Percentiles rank a stretch among this genome's conserved stretches.
phyloP scores from a whole-genome alignment of 2,797 vertebrate genomes.

The Siniperca undulata region DNA sequence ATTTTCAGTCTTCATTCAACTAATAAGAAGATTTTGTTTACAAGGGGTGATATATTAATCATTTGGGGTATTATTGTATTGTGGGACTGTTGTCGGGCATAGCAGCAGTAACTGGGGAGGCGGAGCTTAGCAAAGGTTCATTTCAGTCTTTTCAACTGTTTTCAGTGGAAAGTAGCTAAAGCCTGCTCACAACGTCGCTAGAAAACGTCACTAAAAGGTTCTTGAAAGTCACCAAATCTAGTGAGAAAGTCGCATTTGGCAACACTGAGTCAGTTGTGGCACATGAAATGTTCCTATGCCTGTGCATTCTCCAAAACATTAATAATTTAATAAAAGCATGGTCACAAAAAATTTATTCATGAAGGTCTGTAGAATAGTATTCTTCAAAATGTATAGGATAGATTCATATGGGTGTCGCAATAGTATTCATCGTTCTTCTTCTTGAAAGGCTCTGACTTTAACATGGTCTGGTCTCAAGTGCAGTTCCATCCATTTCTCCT shows the following conservation, averaged over 20 bases:
- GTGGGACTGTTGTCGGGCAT: too few species aligned
- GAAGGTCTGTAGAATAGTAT: background rate
- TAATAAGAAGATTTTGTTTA: too few species aligned
- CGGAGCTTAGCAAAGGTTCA: background rate
- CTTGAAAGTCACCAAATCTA: background rate
- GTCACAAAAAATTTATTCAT: background rate
- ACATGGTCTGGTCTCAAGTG: background rate
- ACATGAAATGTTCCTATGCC: background rate
- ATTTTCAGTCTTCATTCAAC: too few species aligned
- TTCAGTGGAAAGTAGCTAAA: background rate
- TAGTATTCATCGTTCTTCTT: background rate
- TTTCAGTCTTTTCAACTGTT: background rate
- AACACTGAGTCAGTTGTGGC: background rate
- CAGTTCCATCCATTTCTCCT: background rate
- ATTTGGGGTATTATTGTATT: too few species aligned
- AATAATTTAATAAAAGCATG: background rate
- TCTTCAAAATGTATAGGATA: background rate
- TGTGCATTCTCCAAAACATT: background rate
- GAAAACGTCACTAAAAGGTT: too few species aligned
- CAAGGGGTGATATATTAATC: too few species aligned
- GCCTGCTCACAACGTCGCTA: background rate
- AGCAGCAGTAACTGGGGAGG: too few species aligned
- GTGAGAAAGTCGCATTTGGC: background rate
- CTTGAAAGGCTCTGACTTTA: background rate
- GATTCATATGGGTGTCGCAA: background rate